Conservation (phyloP, 2,888 invertebrate genomes). For the Penaeus monodon region DNA sequence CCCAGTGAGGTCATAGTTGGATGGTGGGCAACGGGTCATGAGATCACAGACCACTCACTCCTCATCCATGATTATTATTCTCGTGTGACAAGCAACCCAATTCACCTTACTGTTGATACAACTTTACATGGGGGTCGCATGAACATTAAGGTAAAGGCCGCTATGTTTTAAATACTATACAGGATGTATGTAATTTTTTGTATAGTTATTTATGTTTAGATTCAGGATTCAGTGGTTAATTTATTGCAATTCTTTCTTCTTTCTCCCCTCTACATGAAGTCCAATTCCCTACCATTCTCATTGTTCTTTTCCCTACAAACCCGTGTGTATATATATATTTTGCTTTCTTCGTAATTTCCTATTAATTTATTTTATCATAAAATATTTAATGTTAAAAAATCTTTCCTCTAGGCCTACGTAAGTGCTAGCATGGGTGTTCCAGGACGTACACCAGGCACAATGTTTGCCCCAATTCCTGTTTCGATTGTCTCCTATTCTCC, state of each 20-base stretch:
- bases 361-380: background rate
- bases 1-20: conserved; percentile 94
- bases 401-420: conserved; percentile 40
- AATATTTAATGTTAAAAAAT: background rate
- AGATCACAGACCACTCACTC: conserved; percentile 96
- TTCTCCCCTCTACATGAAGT: no score
- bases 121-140: conserved; percentile 86
- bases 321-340: no score
- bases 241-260: no score
- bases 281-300: background rate
- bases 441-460: conserved; percentile 89
- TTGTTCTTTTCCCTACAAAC: background rate
- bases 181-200: no score
- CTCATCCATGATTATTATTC: conserved; percentile 98
- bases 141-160: conserved; percentile 81
- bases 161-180: no score
- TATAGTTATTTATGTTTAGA: background rate
- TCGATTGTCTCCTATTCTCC: conserved; percentile 91
- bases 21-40: conserved; percentile 98
- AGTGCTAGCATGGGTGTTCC: conserved; percentile 84
- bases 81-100: conserved; percentile 88
- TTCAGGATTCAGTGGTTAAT: no score
- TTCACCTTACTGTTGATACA: conserved; percentile 96
- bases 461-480: conserved; percentile 96
- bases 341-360: background rate